Evolutionary conservation across 2,797 vertebrate genomes (phyloP).

Genomic region (Lates japonicus): DNA sequence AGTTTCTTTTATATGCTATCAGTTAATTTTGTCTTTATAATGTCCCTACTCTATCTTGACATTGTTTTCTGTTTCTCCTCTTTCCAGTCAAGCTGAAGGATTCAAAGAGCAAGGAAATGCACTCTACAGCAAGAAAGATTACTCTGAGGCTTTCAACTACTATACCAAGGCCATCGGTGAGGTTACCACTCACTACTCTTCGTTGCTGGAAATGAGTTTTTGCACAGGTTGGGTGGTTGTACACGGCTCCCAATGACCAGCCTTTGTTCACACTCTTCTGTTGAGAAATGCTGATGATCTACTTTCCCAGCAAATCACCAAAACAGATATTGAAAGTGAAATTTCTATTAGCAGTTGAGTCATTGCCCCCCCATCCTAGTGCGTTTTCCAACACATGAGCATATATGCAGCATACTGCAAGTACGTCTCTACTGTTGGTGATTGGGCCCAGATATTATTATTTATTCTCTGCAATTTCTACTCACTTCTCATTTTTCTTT

Average conservation of each 20-base stretch:
- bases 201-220: neutral
- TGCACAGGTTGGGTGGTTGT: neutral
- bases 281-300: neutral
- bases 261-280: conserved; percentile 5
- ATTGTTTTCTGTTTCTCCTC: conserved; percentile 27
- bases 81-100: conserved; percentile 91
- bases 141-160: conserved; percentile 95
- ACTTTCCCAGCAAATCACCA: neutral
- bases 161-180: conserved; percentile 98
- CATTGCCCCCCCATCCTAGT: neutral
- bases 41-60: neutral
- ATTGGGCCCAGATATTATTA: neutral
- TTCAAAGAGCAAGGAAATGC: conserved; percentile 97
- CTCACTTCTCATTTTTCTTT: neutral
- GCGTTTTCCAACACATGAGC: neutral
- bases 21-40: neutral
- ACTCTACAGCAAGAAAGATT: conserved; percentile 95
- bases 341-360: neutral
- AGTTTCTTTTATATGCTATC: neutral
- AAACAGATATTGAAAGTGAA: neutral
- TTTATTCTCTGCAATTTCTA: neutral
- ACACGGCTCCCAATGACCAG: neutral
- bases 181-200: conserved; percentile 23
- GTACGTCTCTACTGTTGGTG: neutral
- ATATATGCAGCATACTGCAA: neutral